phyloP scores from a whole-genome alignment of 2,797 vertebrate species.

The Parotocinclus haroldoi region DNA sequence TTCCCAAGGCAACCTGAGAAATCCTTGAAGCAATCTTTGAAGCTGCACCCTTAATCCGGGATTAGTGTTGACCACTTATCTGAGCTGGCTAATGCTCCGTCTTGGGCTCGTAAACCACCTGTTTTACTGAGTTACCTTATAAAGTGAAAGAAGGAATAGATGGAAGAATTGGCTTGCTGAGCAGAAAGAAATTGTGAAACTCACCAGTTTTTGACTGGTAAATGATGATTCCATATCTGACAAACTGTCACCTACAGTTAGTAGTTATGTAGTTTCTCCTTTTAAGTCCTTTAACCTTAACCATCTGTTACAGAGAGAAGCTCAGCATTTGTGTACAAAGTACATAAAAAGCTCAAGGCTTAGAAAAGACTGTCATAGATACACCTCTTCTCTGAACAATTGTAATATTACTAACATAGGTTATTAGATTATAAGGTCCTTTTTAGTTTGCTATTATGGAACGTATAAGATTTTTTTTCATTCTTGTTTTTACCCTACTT shows the following conservation, averaged over 20 bases:
- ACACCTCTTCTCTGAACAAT: no score
- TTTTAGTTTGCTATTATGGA: no score
- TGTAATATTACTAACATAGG: no score
- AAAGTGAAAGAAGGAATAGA: neutral
- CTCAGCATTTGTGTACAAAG: no score
- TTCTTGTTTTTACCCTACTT: no score
- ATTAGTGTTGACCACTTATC: slow-evolving; percentile 64
- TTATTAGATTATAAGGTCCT: no score
- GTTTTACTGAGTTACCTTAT: slow-evolving; percentile 22
- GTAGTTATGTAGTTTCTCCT: neutral
- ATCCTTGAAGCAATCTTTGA: slow-evolving; percentile 61
- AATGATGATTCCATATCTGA: no score
- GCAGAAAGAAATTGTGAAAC: neutral
- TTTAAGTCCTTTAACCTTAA: slow-evolving; percentile 32
- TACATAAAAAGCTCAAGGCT: no score
- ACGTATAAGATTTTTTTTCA: no score
- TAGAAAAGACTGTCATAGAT: no score
- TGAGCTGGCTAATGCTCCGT: slow-evolving; percentile 63
- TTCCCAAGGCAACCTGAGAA: slow-evolving; percentile 53
- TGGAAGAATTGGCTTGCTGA: neutral
- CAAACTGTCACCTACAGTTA: no score
- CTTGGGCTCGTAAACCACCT: slow-evolving; percentile 48
- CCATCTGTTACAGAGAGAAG: slow-evolving; percentile 1
- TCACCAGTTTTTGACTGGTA: neutral
- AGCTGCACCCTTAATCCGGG: slow-evolving; percentile 66